A percentile compares a stretch with the other conserved stretches of the same genome.
phyloP scores from a whole-genome alignment of 2,797 vertebrate genomes.

The Falco novaeseelandiae region DNA sequence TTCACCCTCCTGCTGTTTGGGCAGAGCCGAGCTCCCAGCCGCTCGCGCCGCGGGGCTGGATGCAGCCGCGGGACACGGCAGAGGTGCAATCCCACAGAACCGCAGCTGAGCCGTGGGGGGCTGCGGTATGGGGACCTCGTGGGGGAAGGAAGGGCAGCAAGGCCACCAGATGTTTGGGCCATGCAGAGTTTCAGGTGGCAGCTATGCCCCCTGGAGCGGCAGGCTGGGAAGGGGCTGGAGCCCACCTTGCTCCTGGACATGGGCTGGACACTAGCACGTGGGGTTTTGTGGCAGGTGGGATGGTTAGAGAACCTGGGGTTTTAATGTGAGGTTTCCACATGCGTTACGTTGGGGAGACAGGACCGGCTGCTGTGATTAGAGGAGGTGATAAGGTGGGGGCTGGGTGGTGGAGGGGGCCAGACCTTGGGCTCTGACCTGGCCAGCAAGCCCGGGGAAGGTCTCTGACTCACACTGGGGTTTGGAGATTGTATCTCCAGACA shows the following conservation, averaged over 20 bases:
- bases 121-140: not conserved
- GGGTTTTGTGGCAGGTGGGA: not conserved
- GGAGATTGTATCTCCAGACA: not conserved
- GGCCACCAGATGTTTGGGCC: not conserved
- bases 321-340: not conserved
- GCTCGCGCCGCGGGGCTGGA: not conserved
- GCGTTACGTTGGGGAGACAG: not conserved
- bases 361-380: not conserved
- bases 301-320: not conserved
- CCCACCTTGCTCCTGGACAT: not conserved
- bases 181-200: not conserved
- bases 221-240: not conserved
- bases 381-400: not conserved
- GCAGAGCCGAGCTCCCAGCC: not conserved
- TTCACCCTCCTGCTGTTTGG: accelerated
- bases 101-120: not conserved
- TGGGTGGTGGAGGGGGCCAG: not conserved
- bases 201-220: not conserved
- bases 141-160: not conserved
- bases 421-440: not conserved
- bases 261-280: not conserved
- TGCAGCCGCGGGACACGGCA: accelerated
- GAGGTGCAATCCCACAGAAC: not conserved
- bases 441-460: not conserved
- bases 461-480: not conserved